These are phyloP conservation scores for Glomeris marginata DNA, from an alignment of 2,888 invertebrate genomes.

Conservation along the genomic window DNA sequence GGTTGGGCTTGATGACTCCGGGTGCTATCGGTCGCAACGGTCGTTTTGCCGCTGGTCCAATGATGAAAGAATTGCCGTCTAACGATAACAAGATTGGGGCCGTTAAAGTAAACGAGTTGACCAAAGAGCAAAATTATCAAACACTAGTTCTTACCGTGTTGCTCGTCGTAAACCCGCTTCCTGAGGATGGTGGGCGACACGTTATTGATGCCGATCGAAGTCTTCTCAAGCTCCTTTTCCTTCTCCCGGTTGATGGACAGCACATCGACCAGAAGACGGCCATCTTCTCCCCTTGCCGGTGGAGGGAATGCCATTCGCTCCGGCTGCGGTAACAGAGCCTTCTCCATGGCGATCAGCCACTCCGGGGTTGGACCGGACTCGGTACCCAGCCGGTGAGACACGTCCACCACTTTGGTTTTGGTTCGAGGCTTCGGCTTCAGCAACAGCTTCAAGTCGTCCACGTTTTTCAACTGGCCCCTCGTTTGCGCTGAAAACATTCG, in stretches of 20 bases:
- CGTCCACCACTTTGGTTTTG: conserved; percentile 51
- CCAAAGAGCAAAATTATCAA: background rate
- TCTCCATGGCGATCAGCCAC: conserved; percentile 58
- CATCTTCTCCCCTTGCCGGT: conserved; percentile 79
- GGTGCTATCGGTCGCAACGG: conserved; percentile 30
- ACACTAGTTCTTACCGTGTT: conserved; percentile 51
- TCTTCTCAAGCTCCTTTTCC: conserved; percentile 13
- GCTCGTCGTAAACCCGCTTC: conserved; percentile 73
- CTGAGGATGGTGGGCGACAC: conserved; percentile 47
- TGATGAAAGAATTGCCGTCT: conserved; percentile 4
- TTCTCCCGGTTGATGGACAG: conserved; percentile 12
- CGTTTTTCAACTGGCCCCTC: conserved; percentile 10
- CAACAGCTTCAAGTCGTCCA: conserved; percentile 18
- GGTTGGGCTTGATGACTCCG: conserved; percentile 12
- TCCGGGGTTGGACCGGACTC: conserved; percentile 42
- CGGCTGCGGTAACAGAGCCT: conserved; percentile 60
- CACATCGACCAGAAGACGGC: conserved; percentile 64
- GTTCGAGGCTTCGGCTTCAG: conserved; percentile 19
- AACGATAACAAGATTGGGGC: background rate
- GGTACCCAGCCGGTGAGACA: conserved; percentile 53
- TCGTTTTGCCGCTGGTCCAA: conserved; percentile 57
- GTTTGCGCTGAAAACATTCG: background rate
- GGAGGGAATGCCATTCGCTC: conserved; percentile 72
- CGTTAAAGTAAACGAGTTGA: background rate
- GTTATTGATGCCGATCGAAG: conserved; percentile 29